phyloP scores from a whole-genome alignment of 2,888 invertebrate species.

The Conomelus anceps region DNA sequence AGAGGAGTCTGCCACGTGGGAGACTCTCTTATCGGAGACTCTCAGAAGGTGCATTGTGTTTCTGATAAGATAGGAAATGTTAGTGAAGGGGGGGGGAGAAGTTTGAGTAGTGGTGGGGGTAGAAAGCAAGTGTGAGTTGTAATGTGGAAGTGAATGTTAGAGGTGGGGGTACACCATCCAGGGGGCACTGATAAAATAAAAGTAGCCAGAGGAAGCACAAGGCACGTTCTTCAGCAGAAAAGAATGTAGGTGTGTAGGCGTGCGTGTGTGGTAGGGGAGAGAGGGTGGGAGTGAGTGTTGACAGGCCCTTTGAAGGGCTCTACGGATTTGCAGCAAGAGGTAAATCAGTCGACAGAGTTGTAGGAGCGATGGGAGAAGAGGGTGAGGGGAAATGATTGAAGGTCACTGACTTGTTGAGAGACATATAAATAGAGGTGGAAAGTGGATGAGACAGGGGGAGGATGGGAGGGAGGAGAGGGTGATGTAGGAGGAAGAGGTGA shows the following conservation, averaged over 20 bases:
- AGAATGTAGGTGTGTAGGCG: not conserved
- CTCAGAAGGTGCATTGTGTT: not conserved
- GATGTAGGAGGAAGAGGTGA: no score
- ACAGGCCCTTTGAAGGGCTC: not conserved
- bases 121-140: no score
- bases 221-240: not conserved
- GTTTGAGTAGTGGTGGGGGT: no score
- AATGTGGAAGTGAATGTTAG: no score
- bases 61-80: not conserved
- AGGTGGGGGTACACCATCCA: no score
- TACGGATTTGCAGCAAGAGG: not conserved
- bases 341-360: not conserved
- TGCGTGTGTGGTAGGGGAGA: not conserved
- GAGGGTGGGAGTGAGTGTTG: not conserved
- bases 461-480: not conserved
- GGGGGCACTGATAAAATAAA: not conserved
- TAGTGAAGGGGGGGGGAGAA: no score
- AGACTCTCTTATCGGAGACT: not conserved
- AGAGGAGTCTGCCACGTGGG: not conserved
- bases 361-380: not conserved
- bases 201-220: not conserved
- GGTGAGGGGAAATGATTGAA: not conserved
- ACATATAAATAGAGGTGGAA: not conserved
- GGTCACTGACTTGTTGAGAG: not conserved
- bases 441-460: not conserved